phyloP scores from a whole-genome alignment of 2,113 vertebrate species.

The Cygnus buccinator region DNA sequence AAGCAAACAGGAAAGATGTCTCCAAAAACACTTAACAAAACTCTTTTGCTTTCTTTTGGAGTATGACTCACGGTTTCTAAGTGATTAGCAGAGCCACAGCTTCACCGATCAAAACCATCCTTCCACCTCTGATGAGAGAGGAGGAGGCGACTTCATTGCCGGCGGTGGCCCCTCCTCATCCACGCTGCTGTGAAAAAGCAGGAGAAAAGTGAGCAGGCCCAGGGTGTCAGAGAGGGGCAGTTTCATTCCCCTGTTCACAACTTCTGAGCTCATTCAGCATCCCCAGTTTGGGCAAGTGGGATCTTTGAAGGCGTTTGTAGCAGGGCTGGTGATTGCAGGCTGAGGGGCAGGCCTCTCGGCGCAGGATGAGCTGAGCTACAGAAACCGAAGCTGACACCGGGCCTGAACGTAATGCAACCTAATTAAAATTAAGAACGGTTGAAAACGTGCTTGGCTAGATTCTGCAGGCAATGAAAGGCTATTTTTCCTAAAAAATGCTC shows the following conservation, averaged over 20 bases:
- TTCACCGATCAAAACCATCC: background rate
- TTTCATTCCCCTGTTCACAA: background rate
- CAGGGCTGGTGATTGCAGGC: background rate
- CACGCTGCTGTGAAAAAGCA: background rate
- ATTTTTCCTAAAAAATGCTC: constrained; percentile 61
- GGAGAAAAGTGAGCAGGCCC: background rate
- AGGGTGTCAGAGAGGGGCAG: background rate
- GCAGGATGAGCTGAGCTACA: background rate
- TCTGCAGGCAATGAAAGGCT: constrained; percentile 49
- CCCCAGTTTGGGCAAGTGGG: background rate
- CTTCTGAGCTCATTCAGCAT: background rate
- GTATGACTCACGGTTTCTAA: constrained; percentile 26
- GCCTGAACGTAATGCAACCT: constrained; percentile 12
- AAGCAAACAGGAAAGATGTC: constrained; percentile 34
- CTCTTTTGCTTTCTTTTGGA: background rate
- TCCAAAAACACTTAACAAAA: background rate
- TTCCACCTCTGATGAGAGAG: background rate
- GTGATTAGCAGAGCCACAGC: background rate
- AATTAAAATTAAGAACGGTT: constrained; percentile 51
- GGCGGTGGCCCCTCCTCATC: background rate
- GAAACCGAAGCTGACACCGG: constrained; percentile 9
- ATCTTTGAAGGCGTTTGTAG: background rate
- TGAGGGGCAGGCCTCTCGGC: background rate
- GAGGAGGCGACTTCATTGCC: background rate
- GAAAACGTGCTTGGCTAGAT: constrained; percentile 6